phyloP scores from a whole-genome alignment of 2,113 vertebrate species.

The Sitta europaea region DNA sequence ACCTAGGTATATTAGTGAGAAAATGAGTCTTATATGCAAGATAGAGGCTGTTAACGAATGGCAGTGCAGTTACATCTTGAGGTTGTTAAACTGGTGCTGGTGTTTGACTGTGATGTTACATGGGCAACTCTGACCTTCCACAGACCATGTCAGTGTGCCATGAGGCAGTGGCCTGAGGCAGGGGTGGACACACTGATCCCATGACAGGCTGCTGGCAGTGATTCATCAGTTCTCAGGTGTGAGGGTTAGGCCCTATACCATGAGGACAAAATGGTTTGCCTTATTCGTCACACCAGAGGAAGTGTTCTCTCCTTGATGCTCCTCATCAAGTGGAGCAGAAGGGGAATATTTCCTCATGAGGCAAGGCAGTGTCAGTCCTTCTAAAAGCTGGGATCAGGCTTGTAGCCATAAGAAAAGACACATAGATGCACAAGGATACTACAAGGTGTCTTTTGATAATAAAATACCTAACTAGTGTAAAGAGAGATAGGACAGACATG shows the following conservation, averaged over 20 bases:
- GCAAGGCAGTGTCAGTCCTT: not conserved
- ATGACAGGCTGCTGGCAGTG: not conserved
- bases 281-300: not conserved
- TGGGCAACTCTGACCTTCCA: not conserved
- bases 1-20: not conserved
- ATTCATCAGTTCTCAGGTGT: fast-evolving
- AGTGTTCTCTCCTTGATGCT: not conserved
- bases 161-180: not conserved
- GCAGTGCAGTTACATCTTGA: not conserved
- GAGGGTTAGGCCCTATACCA: not conserved
- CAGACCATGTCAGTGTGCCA: fast-evolving
- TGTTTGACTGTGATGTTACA: not conserved
- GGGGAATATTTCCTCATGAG: not conserved
- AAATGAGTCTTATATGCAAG: not conserved
- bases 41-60: not conserved
- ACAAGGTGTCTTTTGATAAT: slow-evolving; percentile 19
- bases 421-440: not conserved
- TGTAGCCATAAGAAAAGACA: not conserved
- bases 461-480: slow-evolving; percentile 41
- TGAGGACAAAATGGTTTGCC: not conserved
- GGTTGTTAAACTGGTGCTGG: not conserved
- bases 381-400: not conserved
- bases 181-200: fast-evolving
- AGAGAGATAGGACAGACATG: not conserved
- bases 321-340: not conserved